Base-by-base conservation (phyloP, 2,797 vertebrate species). In the Urosaurus nigricauda region DNA sequence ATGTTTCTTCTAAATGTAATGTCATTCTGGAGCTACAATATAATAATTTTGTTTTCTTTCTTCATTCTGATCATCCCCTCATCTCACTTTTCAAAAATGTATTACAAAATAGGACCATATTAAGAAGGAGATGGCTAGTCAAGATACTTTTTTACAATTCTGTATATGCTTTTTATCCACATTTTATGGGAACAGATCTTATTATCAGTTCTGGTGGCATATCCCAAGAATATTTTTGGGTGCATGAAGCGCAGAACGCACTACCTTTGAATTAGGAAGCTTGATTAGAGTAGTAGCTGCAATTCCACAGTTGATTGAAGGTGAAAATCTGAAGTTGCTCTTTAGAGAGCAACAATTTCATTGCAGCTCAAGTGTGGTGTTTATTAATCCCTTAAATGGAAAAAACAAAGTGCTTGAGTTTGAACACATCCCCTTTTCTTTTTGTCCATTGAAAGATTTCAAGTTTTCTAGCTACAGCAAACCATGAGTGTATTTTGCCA, bases 361-460 rank as follows among this genome's bases (percentile, higher is more conserved):
- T 3, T 89, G 0, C 17, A 60, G 89, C 13, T 77, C 84, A 93
- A 71, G 89, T 75, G 79, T 9, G 87, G 87, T 92, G 70, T 53
- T 89, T 89, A 85, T 93, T 91, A 88, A 95, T 94, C 96, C 96
- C 95, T 95, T 96, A 96, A 93, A 96, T 94, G 96, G 47, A 93
- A 24, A 21, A 47, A 91, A 93, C 74, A 75, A 70, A 79, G 74
- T 68, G 89, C 91, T 94, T 93, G 9, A 83, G 78, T 53, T 58
- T 73, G 79, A 14, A 79, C 32, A 53, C 85, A 88, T n/a, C 0
- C 1, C 79, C 32, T 16, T 26, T 58, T 53, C 80, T 77, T 78
- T 51, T 65, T 51, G 19, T 83, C 35, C 2, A 86, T 17, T 24
- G 29, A 85, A 92, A 88, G 77, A 91, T 90, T 95, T 96, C 93